Evolutionary conservation across 2,113 vertebrate species (phyloP).

Genomic region (Cheirogaleus medius): DNA sequence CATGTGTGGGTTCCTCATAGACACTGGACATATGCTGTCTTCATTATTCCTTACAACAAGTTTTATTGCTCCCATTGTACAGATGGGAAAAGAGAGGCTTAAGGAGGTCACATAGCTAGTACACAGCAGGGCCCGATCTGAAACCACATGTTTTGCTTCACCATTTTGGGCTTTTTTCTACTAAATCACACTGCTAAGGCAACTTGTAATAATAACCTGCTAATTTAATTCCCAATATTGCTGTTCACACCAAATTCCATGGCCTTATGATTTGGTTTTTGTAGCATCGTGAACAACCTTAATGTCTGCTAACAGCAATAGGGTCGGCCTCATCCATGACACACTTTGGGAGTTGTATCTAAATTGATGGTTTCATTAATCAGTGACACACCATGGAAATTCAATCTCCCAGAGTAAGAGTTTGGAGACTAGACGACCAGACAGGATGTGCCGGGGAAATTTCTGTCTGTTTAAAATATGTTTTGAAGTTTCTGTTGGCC

Average conservation of each 20-base stretch:
- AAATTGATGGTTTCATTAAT: not conserved
- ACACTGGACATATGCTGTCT: not conserved
- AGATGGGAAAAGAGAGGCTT: not conserved
- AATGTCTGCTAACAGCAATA: not conserved
- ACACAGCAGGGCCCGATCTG: not conserved
- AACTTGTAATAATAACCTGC: not conserved
- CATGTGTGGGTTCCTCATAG: not conserved
- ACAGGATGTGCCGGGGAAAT: not conserved
- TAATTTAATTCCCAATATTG: not conserved
- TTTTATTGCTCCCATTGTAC: not conserved
- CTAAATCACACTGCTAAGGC: not conserved
- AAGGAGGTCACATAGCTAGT: not conserved
- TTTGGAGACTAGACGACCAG: not conserved
- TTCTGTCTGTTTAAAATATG: not conserved
- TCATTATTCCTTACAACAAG: not conserved
- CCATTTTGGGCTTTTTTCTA: not conserved
- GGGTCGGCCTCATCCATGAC: not conserved
- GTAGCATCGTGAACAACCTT: not conserved
- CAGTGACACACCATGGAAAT: not conserved
- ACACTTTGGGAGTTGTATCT: not conserved
- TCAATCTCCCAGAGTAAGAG: not conserved
- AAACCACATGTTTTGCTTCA: not conserved
- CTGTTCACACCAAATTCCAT: not conserved
- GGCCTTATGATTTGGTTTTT: not conserved
- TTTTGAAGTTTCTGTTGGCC: slow-evolving; percentile 32